These are phyloP conservation scores for Drosophila lutescens DNA, from an alignment of 2,888 invertebrate species.

Conservation along the genomic window DNA sequence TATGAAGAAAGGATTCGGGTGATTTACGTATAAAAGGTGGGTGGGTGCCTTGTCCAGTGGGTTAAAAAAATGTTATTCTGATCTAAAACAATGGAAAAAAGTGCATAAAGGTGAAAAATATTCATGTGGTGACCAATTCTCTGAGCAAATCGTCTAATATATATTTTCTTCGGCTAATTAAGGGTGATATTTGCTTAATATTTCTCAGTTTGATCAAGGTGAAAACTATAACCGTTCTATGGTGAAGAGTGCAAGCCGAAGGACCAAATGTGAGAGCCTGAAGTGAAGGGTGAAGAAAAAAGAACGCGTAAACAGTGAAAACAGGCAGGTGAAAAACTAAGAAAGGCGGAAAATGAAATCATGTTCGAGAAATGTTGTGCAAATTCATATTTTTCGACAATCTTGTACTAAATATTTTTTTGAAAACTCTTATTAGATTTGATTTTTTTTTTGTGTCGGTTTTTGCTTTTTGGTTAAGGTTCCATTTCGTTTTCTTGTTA, in stretches of 20 bases:
- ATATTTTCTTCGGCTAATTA: no score
- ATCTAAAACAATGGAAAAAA: neutral
- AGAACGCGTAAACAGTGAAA: conserved; percentile 4
- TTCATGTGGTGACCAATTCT: neutral
- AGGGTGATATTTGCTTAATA: neutral
- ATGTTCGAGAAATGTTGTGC: conserved; percentile 61
- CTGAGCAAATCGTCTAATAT: neutral
- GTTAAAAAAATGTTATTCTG: neutral
- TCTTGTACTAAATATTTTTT: conserved; percentile 25
- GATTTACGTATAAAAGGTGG: conserved; percentile 2
- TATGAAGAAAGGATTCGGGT: conserved; percentile 1
- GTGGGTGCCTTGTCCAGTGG: neutral
- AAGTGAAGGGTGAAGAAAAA: neutral
- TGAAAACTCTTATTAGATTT: neutral
- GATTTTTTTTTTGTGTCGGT: conserved; percentile 11
- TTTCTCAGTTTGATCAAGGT: neutral
- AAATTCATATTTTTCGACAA: conserved; percentile 66
- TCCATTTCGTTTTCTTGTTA: conserved; percentile 13
- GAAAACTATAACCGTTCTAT: neutral
- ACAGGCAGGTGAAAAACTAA: conserved; percentile 31
- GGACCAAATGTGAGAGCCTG: neutral
- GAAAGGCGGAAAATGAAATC: conserved; percentile 2
- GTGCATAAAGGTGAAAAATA: neutral
- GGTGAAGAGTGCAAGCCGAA: conserved; percentile 4
- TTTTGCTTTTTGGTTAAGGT: conserved; percentile 36